Percentiles rank a stretch among this genome's conserved stretches.
Evolutionary conservation across 2,113 vertebrate species (phyloP).

Genomic region (Thunnus maccoyii): DNA sequence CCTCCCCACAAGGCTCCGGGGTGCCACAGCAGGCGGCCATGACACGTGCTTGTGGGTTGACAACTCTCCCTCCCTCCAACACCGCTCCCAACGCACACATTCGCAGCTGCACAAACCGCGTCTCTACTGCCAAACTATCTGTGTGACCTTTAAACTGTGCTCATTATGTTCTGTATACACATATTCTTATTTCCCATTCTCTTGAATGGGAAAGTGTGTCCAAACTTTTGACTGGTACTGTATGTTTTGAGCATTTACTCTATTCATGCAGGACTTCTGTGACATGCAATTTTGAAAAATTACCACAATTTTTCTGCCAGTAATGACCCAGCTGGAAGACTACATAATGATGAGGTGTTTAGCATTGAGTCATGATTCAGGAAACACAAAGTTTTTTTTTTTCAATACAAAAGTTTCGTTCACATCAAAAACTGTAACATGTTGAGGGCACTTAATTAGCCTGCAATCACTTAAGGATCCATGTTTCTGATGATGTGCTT

Average conservation of each 20-base stretch:
- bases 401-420: background rate
- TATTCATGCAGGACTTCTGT: background rate
- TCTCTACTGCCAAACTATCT: background rate
- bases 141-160: background rate
- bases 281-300: background rate
- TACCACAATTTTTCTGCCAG: background rate
- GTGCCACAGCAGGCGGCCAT: slow-evolving; percentile 51
- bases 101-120: slow-evolving; percentile 16
- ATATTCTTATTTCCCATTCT: no score
- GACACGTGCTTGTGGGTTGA: slow-evolving; percentile 62
- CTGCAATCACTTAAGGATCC: no score
- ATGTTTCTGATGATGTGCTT: no score
- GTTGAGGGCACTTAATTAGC: no score
- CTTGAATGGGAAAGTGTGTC: no score
- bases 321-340: background rate
- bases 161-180: no score
- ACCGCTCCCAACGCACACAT: background rate
- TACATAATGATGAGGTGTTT: background rate
- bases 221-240: no score
- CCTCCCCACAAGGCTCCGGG: slow-evolving; percentile 44
- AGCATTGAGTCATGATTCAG: background rate
- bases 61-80: background rate
- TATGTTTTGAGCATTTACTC: no score
- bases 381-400: background rate
- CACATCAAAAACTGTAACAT: background rate